Evolutionary conservation across 2,113 vertebrate genomes (phyloP).

Genomic region (Raja brachyura): DNA sequence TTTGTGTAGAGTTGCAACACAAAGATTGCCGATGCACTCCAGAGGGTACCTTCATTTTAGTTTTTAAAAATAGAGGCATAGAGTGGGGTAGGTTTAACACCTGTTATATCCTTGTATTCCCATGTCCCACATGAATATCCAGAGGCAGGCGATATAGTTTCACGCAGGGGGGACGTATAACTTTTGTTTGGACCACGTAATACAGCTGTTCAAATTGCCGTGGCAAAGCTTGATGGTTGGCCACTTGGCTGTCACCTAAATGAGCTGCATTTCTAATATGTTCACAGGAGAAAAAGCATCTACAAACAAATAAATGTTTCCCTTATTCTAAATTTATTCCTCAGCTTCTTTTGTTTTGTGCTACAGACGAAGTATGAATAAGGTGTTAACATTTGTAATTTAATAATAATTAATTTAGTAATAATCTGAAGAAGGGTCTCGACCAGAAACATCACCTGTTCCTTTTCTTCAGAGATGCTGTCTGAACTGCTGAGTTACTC

Average conservation of each 20-base stretch:
- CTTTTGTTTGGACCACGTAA: background rate
- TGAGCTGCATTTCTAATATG: background rate
- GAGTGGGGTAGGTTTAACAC: background rate
- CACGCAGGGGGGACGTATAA: background rate
- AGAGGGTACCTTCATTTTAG: background rate
- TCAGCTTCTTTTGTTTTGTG: background rate
- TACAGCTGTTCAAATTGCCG: background rate
- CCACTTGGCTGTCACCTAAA: background rate
- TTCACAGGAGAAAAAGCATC: background rate
- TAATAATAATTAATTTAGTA: background rate
- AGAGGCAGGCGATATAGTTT: background rate
- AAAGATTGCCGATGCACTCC: background rate
- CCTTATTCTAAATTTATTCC: background rate
- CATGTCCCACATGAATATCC: background rate
- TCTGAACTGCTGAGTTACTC: no score
- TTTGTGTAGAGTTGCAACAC: background rate
- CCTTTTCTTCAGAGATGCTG: no score
- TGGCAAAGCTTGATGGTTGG: background rate
- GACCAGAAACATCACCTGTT: no score
- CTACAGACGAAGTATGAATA: background rate
- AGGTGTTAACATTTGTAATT: background rate
- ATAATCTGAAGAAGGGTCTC: no score
- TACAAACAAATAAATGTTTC: background rate
- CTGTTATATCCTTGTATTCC: background rate
- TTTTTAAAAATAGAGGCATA: background rate